Percentiles rank a stretch among this genome's conserved stretches.
Conservation (phyloP, 2,113 vertebrate genomes). For the Istiophorus platypterus region DNA sequence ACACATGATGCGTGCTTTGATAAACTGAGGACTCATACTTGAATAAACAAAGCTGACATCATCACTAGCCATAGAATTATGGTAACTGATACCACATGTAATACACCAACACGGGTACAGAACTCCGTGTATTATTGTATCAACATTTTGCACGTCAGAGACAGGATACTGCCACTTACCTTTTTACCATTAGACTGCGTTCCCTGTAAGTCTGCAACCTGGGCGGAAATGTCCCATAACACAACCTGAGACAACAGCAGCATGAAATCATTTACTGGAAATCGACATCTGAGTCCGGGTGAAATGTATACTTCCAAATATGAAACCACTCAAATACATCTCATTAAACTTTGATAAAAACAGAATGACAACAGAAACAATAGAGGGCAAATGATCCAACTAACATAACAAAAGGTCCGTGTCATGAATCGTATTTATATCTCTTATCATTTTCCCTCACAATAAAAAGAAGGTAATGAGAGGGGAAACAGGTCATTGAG, state of each 20-base stretch:
- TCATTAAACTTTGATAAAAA: constrained; percentile 3
- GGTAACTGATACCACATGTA: constrained; percentile 31
- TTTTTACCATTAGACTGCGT: constrained; percentile 64
- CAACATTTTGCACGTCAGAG: constrained; percentile 18
- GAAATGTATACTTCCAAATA: neutral
- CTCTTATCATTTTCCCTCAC: neutral
- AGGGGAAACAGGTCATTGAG: constrained; percentile 1
- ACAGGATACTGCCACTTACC: constrained; percentile 66
- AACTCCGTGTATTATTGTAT: constrained; percentile 11
- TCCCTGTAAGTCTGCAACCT: constrained; percentile 82
- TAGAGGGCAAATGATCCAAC: neutral
- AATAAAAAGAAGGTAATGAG: neutral
- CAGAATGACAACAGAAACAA: neutral
- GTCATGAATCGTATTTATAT: neutral
- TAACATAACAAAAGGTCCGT: neutral
- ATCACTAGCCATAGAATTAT: neutral
- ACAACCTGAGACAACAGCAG: constrained; percentile 83
- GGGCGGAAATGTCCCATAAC: constrained; percentile 92
- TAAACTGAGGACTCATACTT: constrained; percentile 22
- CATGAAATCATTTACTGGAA: constrained; percentile 16
- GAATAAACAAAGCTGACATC: constrained; percentile 35
- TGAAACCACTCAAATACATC: neutral
- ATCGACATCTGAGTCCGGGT: neutral
- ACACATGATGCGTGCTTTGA: constrained; percentile 32
- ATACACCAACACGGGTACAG: constrained; percentile 14